Evolutionary conservation across 2,888 invertebrate genomes (phyloP), one percentile per base, ranked within the genome.

Genomic region (Xanthia icteritia): DNA sequence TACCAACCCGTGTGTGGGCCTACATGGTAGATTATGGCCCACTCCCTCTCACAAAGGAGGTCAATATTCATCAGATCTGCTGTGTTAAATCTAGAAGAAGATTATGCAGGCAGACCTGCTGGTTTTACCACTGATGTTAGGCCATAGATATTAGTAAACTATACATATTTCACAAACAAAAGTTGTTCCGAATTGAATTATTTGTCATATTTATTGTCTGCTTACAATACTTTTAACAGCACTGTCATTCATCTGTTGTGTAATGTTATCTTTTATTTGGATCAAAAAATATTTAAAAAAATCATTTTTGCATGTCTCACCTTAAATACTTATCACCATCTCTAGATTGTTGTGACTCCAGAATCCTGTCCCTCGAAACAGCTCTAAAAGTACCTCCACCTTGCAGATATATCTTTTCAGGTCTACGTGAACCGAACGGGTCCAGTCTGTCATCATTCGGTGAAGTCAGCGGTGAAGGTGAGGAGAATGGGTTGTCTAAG

Each of bases 401-500:
- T 90, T 97, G 97, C 60, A 97, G 83, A 78, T 97, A 97, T 81
- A 97, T 94, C 83, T 96, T 97, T 83, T 97, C 96, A 0, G 95
- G 94, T 87, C 96, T 93, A 9, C 93, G 87, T 5, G 93, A 87
- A 0, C 93, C 91, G 51, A 96, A 97, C 0, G 95, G 96, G 42
- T 94, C 92, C 36, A 94, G 69, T 72, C 94, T 89, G 20, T 96
- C 97, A 89, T 97, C 97, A 77, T 96, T 97, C 0, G 97, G 97
- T 72, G 97, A 97, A 9, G 97, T 97, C 5, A 97, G 89, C 0
- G 97, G 96, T 31, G 97, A 97, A 1, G 97, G 97, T 73, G 97
- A 97, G 5, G 97, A 97, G 87, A 97, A 97, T 0, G 97, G 97
- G 77, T 97, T 97, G 88, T 97, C 97, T 68, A 97, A 96, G 82